phyloP scores from a whole-genome alignment of 2,797 vertebrate genomes.

The Cheirogaleus major region DNA sequence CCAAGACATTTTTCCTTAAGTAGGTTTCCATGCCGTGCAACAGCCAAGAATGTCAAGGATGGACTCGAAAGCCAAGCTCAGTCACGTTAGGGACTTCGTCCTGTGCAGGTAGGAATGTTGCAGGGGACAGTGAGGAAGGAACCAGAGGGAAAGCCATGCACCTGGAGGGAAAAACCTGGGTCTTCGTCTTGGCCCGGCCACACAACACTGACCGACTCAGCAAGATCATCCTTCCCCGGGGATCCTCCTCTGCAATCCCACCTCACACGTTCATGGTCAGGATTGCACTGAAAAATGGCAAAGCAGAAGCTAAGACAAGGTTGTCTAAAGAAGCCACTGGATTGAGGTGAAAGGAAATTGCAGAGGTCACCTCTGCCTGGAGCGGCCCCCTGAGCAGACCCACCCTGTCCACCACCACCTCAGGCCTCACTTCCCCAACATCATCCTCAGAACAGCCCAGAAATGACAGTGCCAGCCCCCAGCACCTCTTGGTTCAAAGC shows the following conservation, averaged over 20 bases:
- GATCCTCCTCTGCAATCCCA: background rate
- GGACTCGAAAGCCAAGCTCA: background rate
- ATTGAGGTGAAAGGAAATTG: background rate
- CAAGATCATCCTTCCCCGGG: background rate
- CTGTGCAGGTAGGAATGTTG: no score
- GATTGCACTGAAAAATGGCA: background rate
- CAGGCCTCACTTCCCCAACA: no score
- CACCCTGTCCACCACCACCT: no score
- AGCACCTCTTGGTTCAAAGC: background rate
- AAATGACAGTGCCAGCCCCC: background rate
- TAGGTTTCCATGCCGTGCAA: background rate
- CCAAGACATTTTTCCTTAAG: background rate
- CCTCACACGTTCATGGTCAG: background rate
- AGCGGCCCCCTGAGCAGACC: background rate
- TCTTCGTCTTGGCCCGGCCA: background rate
- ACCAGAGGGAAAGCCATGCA: background rate
- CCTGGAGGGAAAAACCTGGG: no score
- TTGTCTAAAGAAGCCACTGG: no score
- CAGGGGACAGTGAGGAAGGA: background rate
- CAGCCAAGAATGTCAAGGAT: no score
- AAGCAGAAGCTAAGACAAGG: background rate
- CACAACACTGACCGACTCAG: background rate
- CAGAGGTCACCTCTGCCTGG: background rate
- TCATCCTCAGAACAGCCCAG: background rate
- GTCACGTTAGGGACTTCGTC: background rate